Percentiles rank a stretch among this genome's conserved stretches.
Evolutionary conservation across 1,140 invertebrate species (phyloP).

Genomic region (Papilio polytes): DNA sequence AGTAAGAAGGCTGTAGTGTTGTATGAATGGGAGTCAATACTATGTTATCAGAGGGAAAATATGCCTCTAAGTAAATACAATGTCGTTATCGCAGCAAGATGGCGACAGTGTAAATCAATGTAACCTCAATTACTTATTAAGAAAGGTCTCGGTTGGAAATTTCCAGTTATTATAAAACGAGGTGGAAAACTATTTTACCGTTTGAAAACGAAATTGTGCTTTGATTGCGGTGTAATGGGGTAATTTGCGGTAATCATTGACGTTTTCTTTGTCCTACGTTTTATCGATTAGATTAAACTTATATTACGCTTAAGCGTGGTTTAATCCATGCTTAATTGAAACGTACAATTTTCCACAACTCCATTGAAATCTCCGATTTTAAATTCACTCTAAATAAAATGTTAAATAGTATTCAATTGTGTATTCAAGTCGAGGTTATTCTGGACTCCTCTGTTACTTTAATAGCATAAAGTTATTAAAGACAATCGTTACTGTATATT

Average conservation of each 20-base stretch:
- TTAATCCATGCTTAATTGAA: not conserved
- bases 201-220: conserved; percentile 22
- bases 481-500: not conserved
- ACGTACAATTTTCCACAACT: too few species aligned
- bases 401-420: not conserved
- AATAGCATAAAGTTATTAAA: not conserved
- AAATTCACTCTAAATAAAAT: too few species aligned
- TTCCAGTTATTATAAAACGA: conserved; percentile 66
- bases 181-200: conserved; percentile 19
- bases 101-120: conserved; percentile 75
- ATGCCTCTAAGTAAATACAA: conserved; percentile 69
- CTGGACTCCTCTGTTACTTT: not conserved
- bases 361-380: too few species aligned
- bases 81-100: conserved; percentile 71
- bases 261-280: not conserved
- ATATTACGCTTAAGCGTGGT: not conserved
- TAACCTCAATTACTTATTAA: conserved; percentile 81
- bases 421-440: not conserved
- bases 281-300: not conserved
- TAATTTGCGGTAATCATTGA: conserved; percentile 16
- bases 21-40: conserved; percentile 62
- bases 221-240: not conserved
- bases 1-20: conserved; percentile 41
- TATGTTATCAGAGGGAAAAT: conserved; percentile 59
- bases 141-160: conserved; percentile 77